These are phyloP conservation scores for Chlorocebus sabaeus DNA, from an alignment of 2,113 vertebrate genomes.

Conservation along the genomic window DNA sequence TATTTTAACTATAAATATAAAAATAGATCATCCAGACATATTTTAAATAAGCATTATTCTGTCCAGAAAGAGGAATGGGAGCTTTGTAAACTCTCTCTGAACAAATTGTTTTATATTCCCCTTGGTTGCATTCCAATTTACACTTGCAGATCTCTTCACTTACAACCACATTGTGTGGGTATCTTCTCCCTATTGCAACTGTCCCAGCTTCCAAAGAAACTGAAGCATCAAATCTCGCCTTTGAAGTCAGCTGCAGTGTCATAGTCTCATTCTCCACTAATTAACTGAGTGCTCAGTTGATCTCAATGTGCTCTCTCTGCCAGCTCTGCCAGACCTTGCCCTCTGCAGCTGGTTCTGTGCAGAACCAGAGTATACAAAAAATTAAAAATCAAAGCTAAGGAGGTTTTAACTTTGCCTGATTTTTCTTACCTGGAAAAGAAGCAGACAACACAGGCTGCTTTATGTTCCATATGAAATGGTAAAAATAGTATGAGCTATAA, in stretches of 20 bases:
- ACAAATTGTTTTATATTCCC: neutral
- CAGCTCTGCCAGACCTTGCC: neutral
- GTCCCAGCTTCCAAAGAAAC: neutral
- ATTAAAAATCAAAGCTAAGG: conserved; percentile 1
- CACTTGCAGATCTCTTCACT: neutral
- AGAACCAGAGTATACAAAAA: neutral
- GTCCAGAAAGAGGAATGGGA: neutral
- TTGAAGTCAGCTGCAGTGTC: neutral
- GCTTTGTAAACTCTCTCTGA: neutral
- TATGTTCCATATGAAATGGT: neutral
- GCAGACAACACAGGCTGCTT: neutral
- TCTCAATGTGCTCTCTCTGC: neutral
- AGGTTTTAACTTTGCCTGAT: neutral
- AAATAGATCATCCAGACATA: neutral
- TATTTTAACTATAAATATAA: neutral
- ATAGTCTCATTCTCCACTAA: neutral
- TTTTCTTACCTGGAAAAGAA: neutral
- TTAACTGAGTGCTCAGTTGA: neutral
- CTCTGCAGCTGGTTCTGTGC: neutral
- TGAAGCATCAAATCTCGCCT: neutral
- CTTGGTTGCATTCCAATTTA: neutral
- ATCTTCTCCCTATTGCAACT: neutral
- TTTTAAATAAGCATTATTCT: neutral
- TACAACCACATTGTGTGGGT: neutral
- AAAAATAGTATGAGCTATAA: neutral